Evolutionary conservation across 2,888 invertebrate species (phyloP).

Genomic region (Xestia xanthographa): DNA sequence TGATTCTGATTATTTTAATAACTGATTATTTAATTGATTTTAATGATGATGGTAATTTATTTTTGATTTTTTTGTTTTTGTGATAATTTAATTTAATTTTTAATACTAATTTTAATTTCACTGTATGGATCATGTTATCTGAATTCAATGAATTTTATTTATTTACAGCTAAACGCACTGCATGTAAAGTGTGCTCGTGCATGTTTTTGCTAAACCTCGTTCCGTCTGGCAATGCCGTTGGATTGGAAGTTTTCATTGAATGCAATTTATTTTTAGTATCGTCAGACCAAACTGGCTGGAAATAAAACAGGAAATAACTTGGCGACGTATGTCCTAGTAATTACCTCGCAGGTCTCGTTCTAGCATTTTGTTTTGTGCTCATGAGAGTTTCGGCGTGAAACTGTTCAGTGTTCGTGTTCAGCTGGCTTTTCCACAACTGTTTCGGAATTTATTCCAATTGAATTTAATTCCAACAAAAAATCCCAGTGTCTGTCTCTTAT

Average conservation of each 20-base stretch:
- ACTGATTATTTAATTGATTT: too few species aligned
- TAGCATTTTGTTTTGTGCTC: conserved; percentile 24
- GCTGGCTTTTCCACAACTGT: conserved; percentile 7
- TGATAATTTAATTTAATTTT: too few species aligned
- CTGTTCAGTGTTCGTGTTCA: conserved; percentile 6
- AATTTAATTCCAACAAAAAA: conserved; percentile 16
- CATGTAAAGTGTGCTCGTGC: background rate
- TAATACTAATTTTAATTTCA: too few species aligned
- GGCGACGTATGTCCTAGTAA: conserved; percentile 36
- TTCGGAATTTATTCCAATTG: conserved; percentile 19
- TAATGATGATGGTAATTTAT: too few species aligned
- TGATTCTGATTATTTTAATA: too few species aligned
- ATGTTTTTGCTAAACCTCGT: conserved; percentile 16
- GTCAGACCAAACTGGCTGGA: conserved; percentile 32
- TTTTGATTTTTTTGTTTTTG: too few species aligned
- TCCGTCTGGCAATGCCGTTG: conserved; percentile 10
- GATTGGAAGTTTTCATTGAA: conserved; percentile 29
- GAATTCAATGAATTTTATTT: too few species aligned
- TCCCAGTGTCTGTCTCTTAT: background rate
- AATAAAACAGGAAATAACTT: conserved; percentile 44
- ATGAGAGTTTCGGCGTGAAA: conserved; percentile 16
- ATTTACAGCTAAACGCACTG: background rate
- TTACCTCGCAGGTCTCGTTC: conserved; percentile 22
- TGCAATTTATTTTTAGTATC: conserved; percentile 46
- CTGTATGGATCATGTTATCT: too few species aligned